phyloP scores from a whole-genome alignment of 2,797 vertebrate species.

The Mycteria americana region DNA sequence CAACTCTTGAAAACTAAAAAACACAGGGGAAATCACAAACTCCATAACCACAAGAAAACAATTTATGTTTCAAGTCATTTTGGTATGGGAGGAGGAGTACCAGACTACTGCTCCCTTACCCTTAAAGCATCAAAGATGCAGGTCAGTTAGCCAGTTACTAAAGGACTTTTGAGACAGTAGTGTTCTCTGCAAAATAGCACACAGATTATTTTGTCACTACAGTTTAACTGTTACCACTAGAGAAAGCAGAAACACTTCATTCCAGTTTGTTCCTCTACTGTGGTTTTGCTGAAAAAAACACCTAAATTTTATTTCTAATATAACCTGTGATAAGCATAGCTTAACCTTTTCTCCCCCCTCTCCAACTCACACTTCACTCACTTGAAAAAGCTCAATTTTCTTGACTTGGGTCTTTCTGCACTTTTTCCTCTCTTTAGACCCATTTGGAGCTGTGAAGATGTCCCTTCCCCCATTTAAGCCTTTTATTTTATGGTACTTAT shows the following conservation, averaged over 20 bases:
- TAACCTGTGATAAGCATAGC: not conserved
- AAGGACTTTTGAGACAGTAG: not conserved
- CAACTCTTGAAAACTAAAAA: not conserved
- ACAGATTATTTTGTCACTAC: not conserved
- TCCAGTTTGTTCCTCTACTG: not conserved
- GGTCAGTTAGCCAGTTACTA: not conserved
- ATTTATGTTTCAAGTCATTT: not conserved
- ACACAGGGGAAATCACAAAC: not conserved
- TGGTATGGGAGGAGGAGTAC: not conserved
- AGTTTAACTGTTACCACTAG: conserved; percentile 17
- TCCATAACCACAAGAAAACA: not conserved
- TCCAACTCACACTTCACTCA: not conserved
- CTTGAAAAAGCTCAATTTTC: not conserved
- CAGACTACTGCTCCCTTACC: not conserved
- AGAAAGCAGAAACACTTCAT: not conserved
- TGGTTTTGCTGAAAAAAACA: not conserved
- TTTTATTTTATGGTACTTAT: not conserved
- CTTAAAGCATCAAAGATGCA: not conserved
- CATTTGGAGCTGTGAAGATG: not conserved
- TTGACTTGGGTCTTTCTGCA: not conserved
- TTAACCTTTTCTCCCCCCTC: not conserved
- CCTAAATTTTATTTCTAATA: not conserved
- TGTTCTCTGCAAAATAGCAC: not conserved
- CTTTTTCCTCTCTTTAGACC: not conserved
- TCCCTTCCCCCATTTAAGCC: not conserved